Percentiles rank a stretch among this genome's conserved stretches.
Evolutionary conservation across 2,888 invertebrate genomes (phyloP).

Genomic region (Hecatera dysodea): DNA sequence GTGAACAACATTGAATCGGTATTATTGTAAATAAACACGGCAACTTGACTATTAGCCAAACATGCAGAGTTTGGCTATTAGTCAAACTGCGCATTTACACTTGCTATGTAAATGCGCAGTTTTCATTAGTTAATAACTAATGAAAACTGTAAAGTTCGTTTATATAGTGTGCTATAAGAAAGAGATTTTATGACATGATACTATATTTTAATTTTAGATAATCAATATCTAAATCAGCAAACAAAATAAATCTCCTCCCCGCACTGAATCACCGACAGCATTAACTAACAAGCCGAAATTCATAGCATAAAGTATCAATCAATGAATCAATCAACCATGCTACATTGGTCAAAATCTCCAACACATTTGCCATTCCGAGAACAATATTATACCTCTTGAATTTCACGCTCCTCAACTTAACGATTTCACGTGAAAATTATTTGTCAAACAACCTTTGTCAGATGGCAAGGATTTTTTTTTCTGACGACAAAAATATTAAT

Average conservation of each 20-base stretch:
- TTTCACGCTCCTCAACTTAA: conserved; percentile 74
- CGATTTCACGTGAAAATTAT: conserved; percentile 77
- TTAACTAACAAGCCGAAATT: neutral
- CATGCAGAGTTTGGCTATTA: no score
- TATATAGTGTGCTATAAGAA: no score
- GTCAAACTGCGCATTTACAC: no score
- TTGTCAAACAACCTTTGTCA: conserved; percentile 75
- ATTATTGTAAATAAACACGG: no score
- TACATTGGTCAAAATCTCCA: conserved; percentile 33
- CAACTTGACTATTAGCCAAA: no score
- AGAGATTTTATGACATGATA: no score
- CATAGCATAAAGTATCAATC: conserved; percentile 27
- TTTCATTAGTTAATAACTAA: no score
- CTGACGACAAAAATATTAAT: conserved; percentile 83
- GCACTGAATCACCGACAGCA: neutral
- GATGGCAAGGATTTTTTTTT: conserved; percentile 69
- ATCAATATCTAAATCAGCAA: neutral
- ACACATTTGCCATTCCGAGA: conserved; percentile 52
- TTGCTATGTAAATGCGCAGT: no score
- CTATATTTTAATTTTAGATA: no score
- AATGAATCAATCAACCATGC: conserved; percentile 36
- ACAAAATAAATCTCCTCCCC: neutral
- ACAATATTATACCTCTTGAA: conserved; percentile 67
- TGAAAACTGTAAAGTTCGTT: no score
- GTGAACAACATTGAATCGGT: no score